A percentile compares a stretch with the other conserved stretches of the same genome.
These are phyloP conservation scores for Parauchenoglanis punctatus DNA, from an alignment of 2,797 vertebrate genomes.

Conservation along the genomic window DNA sequence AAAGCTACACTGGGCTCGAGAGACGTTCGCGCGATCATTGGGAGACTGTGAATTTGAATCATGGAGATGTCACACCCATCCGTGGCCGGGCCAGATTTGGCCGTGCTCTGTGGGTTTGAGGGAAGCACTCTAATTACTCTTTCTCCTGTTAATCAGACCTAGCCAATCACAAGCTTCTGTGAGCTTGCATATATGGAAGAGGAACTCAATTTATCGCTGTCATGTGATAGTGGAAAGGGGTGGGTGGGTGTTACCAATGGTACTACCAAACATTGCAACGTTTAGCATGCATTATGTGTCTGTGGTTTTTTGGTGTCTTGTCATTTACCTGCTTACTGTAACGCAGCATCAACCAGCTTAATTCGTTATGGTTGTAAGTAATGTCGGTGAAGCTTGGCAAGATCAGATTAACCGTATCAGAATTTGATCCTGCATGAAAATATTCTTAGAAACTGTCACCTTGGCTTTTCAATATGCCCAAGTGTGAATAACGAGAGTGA, in stretches of 20 bases:
- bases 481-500: background rate
- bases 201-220: background rate
- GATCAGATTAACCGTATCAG: background rate
- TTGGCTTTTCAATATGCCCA: background rate
- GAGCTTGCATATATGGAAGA: background rate
- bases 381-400: background rate
- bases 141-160: background rate
- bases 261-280: background rate
- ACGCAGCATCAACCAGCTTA: background rate
- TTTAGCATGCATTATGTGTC: background rate
- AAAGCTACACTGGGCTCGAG: background rate
- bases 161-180: background rate
- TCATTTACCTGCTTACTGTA: background rate
- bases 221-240: background rate
- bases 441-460: background rate
- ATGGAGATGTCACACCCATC: background rate
- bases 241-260: background rate
- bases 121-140: background rate
- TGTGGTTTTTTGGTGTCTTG: background rate
- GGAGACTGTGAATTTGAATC: background rate
- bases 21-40: background rate
- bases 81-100: background rate
- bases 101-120: background rate
- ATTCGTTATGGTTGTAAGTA: background rate
- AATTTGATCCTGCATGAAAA: background rate